Conservation (phyloP, 2,797 vertebrate species). For the Alca torda region DNA sequence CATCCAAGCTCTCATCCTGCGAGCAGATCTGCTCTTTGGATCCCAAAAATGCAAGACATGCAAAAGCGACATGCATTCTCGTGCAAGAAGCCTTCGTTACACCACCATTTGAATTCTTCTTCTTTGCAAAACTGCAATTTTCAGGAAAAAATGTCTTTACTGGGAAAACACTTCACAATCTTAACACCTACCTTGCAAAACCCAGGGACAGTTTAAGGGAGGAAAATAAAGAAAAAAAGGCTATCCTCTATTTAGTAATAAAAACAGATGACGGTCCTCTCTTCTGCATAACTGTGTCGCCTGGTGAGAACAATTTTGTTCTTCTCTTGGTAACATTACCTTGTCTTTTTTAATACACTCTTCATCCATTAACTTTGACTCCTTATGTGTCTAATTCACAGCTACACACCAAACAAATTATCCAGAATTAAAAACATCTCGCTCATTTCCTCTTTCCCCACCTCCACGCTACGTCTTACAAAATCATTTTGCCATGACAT, state of each 20-base stretch:
- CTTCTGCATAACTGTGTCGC: background rate
- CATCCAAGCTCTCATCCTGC: background rate
- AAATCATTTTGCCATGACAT: constrained; percentile 5
- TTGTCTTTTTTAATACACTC: constrained; percentile 33
- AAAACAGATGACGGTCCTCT: background rate
- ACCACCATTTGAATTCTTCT: background rate
- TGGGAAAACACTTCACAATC: background rate
- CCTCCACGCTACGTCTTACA: background rate
- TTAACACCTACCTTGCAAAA: background rate
- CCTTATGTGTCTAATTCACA: constrained; percentile 38
- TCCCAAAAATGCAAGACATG: background rate
- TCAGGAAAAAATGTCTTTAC: background rate
- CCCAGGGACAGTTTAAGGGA: background rate
- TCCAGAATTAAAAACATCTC: constrained; percentile 58
- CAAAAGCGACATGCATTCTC: background rate
- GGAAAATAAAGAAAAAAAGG: background rate
- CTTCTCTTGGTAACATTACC: background rate
- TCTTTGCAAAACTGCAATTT: background rate
- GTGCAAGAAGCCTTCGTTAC: background rate
- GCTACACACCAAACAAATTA: constrained; percentile 60
- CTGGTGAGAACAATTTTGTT: constrained; percentile 33
- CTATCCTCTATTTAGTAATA: background rate
- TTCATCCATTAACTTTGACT: constrained; percentile 61
- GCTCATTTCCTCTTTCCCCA: constrained; percentile 54
- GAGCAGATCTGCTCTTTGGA: background rate